phyloP scores from a whole-genome alignment of 2,113 vertebrate species.

The Hemichromis elongatus region DNA sequence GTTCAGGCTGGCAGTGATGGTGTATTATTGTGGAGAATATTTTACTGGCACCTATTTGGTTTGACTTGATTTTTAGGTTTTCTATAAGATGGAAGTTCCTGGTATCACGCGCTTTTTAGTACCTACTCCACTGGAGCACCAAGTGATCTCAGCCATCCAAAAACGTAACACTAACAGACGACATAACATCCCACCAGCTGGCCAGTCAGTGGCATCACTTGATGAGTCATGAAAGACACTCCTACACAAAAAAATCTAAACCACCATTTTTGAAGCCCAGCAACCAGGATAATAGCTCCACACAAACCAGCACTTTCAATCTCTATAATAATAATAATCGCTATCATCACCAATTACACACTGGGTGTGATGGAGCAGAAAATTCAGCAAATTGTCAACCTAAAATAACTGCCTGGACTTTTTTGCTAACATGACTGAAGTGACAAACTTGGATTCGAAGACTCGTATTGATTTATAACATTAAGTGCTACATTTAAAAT shows the following conservation, averaged over 20 bases:
- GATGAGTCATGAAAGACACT: background rate
- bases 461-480: background rate
- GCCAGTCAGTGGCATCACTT: background rate
- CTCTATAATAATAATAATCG: rapidly evolving
- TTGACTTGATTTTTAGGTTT: background rate
- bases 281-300: background rate
- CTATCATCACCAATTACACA: background rate
- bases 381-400: background rate
- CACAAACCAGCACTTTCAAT: background rate
- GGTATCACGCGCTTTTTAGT: background rate
- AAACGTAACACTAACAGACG: too few species aligned
- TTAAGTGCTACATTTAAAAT: background rate
- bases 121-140: background rate
- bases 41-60: background rate
- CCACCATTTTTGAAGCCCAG: background rate
- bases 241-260: background rate
- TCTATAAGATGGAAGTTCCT: rapidly evolving
- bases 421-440: background rate
- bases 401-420: background rate
- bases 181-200: background rate
- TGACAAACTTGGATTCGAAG: background rate
- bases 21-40: background rate
- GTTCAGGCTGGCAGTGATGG: background rate
- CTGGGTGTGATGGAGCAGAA: background rate
- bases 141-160: background rate